phyloP scores from a whole-genome alignment of 2,888 invertebrate genomes.

The Athalia cordata region DNA sequence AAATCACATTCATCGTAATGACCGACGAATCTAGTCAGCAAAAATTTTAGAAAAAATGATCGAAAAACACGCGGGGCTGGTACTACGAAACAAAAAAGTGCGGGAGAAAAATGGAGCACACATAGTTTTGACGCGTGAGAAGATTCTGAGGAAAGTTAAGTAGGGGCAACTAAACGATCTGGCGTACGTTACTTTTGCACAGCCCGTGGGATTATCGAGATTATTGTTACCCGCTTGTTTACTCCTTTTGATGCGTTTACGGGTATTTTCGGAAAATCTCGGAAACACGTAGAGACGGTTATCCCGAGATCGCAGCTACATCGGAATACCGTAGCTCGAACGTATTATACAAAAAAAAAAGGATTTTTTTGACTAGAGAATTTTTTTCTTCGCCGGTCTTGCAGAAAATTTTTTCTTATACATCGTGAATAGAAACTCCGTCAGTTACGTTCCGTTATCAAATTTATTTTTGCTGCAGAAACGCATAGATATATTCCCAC shows the following conservation, averaged over 20 bases:
- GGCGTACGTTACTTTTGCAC: slow-evolving; percentile 55
- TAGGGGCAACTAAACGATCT: slow-evolving; percentile 11
- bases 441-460: too few relatives aligned
- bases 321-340: background rate
- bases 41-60: too few relatives aligned
- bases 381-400: background rate
- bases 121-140: background rate
- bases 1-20: too few relatives aligned
- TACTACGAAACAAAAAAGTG: background rate
- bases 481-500: slow-evolving; percentile 8
- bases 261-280: slow-evolving; percentile 54
- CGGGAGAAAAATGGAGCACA: too few relatives aligned
- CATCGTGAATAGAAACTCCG: too few relatives aligned
- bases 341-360: too few relatives aligned
- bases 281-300: slow-evolving; percentile 35
- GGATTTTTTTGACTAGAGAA: background rate
- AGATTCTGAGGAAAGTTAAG: background rate
- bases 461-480: background rate
- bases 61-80: too few relatives aligned
- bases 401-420: too few relatives aligned
- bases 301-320: slow-evolving; percentile 21
- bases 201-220: slow-evolving; percentile 59
- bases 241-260: slow-evolving; percentile 43
- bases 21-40: too few relatives aligned
- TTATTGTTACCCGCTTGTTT: slow-evolving; percentile 56